Percentiles rank a stretch among this genome's conserved stretches.
These are phyloP conservation scores for Scopus umbretta DNA, from an alignment of 2,113 vertebrate species.

Conservation along the genomic window DNA sequence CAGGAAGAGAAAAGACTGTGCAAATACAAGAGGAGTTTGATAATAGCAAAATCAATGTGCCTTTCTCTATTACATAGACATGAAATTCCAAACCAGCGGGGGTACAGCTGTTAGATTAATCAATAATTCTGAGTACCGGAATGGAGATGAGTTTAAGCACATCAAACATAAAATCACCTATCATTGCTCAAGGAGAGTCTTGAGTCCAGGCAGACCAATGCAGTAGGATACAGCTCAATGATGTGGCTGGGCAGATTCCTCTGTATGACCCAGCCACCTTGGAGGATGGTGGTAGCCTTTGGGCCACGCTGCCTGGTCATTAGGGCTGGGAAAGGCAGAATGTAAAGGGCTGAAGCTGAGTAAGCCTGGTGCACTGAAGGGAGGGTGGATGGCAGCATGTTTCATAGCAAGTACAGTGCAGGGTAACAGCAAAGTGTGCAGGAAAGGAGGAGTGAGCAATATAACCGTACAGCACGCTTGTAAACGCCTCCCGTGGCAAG, in stretches of 20 bases:
- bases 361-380: background rate
- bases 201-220: background rate
- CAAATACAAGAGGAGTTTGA: constrained; percentile 27
- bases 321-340: background rate
- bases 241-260: background rate
- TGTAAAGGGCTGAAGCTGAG: background rate
- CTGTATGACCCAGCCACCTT: fast-evolving
- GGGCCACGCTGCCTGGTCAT: background rate
- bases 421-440: background rate
- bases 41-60: constrained; percentile 20
- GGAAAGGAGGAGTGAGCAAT: background rate
- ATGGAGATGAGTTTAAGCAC: background rate
- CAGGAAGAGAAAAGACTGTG: background rate
- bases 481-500: background rate
- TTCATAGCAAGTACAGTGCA: background rate
- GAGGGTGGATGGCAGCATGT: background rate
- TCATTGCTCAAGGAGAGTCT: background rate
- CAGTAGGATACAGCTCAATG: background rate
- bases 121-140: constrained; percentile 11
- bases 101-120: background rate
- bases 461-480: background rate
- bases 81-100: background rate
- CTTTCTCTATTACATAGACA: background rate
- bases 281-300: background rate
- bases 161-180: background rate